These are phyloP conservation scores for Pteruthius melanotis DNA, from an alignment of 2,113 vertebrate genomes.

Conservation along the genomic window DNA sequence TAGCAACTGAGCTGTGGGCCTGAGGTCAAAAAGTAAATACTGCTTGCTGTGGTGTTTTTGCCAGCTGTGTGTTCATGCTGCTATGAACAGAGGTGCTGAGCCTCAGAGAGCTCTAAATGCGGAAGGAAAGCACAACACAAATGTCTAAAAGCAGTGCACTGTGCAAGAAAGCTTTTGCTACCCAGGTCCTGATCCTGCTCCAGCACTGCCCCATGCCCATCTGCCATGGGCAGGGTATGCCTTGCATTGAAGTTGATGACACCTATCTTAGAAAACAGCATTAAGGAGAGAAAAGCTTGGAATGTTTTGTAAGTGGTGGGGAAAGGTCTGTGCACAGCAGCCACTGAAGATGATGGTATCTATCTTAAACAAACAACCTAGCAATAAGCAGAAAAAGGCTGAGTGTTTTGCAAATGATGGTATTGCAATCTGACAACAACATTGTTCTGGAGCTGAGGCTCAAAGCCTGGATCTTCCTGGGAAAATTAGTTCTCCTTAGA, in stretches of 20 bases:
- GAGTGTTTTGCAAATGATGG: background rate
- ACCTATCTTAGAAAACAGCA: background rate
- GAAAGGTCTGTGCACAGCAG: background rate
- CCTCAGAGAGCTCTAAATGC: background rate
- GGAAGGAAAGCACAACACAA: background rate
- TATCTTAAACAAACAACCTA: background rate
- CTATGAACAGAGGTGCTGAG: background rate
- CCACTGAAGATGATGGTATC: background rate
- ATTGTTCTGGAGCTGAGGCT: background rate
- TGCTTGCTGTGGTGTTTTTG: background rate
- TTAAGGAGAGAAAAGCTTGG: background rate
- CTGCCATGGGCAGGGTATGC: background rate
- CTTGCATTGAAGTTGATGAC: accelerated
- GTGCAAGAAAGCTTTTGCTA: background rate
- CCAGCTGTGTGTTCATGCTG: background rate
- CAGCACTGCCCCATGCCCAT: background rate
- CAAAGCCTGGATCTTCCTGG: background rate
- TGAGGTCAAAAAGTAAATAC: background rate
- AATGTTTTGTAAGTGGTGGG: background rate
- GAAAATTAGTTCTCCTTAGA: background rate
- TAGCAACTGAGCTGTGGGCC: background rate
- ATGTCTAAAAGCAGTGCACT: background rate
- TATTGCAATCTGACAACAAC: background rate
- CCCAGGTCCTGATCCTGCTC: background rate
- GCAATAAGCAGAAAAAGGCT: background rate